phyloP scores from a whole-genome alignment of 2,797 vertebrate genomes.

The Eutrigla gurnardus region DNA sequence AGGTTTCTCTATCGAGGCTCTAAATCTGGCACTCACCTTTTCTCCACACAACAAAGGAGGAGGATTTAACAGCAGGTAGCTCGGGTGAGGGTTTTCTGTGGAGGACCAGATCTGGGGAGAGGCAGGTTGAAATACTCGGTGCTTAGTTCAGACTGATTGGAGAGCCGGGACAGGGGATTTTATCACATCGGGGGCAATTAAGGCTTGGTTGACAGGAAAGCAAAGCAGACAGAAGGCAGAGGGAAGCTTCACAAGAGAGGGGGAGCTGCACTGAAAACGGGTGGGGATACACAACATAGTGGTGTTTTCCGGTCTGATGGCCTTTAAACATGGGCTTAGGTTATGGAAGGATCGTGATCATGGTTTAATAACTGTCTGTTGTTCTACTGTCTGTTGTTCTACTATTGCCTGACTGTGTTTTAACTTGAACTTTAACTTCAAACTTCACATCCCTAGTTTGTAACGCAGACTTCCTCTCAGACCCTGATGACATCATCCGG shows the following conservation, averaged over 20 bases:
- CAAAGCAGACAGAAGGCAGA: not conserved
- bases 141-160: not conserved
- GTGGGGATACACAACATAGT: not conserved
- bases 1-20: slow-evolving; percentile 26
- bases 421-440: not conserved
- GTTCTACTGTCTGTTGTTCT: too few species aligned
- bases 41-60: slow-evolving; percentile 31
- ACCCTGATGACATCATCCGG: not conserved
- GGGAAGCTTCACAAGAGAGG: not conserved
- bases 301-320: too few species aligned
- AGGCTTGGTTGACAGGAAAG: not conserved
- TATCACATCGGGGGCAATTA: slow-evolving; percentile 1
- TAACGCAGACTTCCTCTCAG: too few species aligned
- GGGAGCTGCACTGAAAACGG: not conserved
- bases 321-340: too few species aligned
- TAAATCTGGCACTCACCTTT: slow-evolving; percentile 23
- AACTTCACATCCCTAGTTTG: not conserved
- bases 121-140: not conserved
- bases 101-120: slow-evolving; percentile 3
- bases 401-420: too few species aligned
- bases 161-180: not conserved
- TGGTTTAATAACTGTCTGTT: too few species aligned
- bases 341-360: too few species aligned
- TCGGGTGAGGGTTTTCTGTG: not conserved
- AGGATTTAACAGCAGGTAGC: slow-evolving; percentile 19